These are phyloP conservation scores for Dipodomys ordii DNA, from an alignment of 2,113 vertebrate genomes.

Conservation along the genomic window DNA sequence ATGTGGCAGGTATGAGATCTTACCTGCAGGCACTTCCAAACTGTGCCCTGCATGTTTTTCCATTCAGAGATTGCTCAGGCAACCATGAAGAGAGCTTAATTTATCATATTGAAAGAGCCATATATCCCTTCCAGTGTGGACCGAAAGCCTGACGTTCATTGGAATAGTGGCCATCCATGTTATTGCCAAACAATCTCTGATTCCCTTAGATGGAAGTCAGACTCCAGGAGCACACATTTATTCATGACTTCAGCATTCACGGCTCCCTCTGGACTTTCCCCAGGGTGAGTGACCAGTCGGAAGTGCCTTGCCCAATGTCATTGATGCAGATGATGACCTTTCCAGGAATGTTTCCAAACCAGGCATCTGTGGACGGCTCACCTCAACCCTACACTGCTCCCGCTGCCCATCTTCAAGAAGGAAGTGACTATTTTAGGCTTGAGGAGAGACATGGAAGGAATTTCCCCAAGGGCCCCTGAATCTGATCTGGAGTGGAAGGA, in stretches of 20 bases:
- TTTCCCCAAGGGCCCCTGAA: neutral
- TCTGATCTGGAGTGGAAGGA: too few relatives aligned
- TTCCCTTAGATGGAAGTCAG: slow-evolving; percentile 34
- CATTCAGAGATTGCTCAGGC: neutral
- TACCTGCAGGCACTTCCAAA: neutral
- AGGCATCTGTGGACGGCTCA: neutral
- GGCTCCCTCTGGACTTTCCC: neutral
- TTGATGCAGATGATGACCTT: slow-evolving; percentile 2
- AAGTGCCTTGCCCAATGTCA: neutral
- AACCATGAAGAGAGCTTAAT: neutral
- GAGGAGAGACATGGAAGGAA: neutral
- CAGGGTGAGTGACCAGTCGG: neutral
- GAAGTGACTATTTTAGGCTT: slow-evolving; percentile 51
- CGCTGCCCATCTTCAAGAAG: neutral
- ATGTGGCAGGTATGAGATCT: too few relatives aligned
- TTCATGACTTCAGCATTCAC: neutral
- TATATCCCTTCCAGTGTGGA: neutral
- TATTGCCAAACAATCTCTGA: neutral
- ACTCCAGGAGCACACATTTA: neutral
- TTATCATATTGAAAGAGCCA: neutral
- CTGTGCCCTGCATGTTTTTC: neutral
- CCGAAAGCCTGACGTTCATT: neutral
- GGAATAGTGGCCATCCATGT: neutral
- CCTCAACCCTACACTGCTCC: neutral
- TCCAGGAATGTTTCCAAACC: slow-evolving; percentile 44